Evolutionary conservation across 37 sponge, comb jelly and placozoan species (phyloP), one percentile per base, ranked within the genome.

Genomic region (Trichoplax adhaerens): DNA sequence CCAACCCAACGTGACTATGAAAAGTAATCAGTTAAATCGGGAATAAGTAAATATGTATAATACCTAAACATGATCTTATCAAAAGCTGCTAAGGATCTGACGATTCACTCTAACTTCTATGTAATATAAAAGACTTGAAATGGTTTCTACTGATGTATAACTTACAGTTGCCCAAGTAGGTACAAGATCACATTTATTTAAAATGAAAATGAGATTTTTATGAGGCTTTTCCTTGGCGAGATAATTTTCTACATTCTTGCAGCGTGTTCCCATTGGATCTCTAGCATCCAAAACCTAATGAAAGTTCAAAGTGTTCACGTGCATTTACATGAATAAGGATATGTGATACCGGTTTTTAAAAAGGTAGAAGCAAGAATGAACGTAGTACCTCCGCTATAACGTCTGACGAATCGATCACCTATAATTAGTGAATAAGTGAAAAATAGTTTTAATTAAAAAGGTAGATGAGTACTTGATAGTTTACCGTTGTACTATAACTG

Each of bases 151-250:
- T 71, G 58, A 72, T 7, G 58, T 46, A 2, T 7, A 48, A 70
- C 91, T 73, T 76, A 90, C 91, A 55, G 91, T 87, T 10, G 84
- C 93, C 99, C 99, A 98, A 4, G 99, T 89, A 4, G 99, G 99
- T 2, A 92, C 87, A 0, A 98, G 79, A 56, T 98, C 99, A 84
- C 99, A 98, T 79, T 98, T 98, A 80, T 98, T 98, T 48, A 98
- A 76, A 51, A 98, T 71, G 46, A 98, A 86, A 3, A 98, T 66
- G 10, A 98, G 77, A 69, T 98, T 93, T 63, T 98, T 98, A 79
- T 98, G 90, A 50, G 88, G 47, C 80, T 91, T 98, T 79, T 98
- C 94, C 50, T 76, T 84, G 66, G 71, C 80, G 57, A 98, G 58
- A 68, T 83, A 92, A 2, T 63, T 58, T 76, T 98, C 99, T 58